Percentiles rank a stretch among this genome's conserved stretches.
Conservation (phyloP, 2,888 invertebrate genomes). For the Podotricha telesiphe region DNA sequence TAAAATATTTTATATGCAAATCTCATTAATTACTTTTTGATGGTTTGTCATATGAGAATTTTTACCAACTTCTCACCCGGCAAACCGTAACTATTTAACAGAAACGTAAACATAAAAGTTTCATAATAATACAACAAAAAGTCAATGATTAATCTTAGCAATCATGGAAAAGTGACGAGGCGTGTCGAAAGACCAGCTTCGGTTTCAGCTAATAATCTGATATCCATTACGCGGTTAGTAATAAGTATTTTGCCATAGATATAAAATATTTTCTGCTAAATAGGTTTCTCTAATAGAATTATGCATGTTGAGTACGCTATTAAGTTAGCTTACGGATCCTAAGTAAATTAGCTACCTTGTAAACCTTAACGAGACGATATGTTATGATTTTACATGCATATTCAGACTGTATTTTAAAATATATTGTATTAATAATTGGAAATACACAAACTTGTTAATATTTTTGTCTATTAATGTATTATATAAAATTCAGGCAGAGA, state of each 20-base stretch:
- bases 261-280: slow-evolving; percentile 17
- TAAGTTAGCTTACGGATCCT: not conserved
- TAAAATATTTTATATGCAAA: too few species aligned
- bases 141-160: not conserved
- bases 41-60: too few species aligned
- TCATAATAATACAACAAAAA: not conserved
- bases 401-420: not conserved
- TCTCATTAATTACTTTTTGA: too few species aligned
- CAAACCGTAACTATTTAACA: too few species aligned
- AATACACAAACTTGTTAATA: too few species aligned
- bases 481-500: too few species aligned
- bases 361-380: not conserved
- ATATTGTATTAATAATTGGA: not conserved
- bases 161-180: slow-evolving; percentile 20
- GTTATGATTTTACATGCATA: not conserved
- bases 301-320: slow-evolving; percentile 3
- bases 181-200: slow-evolving; percentile 34
- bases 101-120: too few species aligned
- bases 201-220: slow-evolving; percentile 47
- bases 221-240: slow-evolving; percentile 45
- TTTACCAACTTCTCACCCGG: too few species aligned
- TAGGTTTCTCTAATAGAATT: slow-evolving; percentile 9
- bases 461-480: too few species aligned
- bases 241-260: not conserved
- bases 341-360: slow-evolving; percentile 13